Conservation (phyloP, 2,113 vertebrate species). For the Catharus bicknelli region DNA sequence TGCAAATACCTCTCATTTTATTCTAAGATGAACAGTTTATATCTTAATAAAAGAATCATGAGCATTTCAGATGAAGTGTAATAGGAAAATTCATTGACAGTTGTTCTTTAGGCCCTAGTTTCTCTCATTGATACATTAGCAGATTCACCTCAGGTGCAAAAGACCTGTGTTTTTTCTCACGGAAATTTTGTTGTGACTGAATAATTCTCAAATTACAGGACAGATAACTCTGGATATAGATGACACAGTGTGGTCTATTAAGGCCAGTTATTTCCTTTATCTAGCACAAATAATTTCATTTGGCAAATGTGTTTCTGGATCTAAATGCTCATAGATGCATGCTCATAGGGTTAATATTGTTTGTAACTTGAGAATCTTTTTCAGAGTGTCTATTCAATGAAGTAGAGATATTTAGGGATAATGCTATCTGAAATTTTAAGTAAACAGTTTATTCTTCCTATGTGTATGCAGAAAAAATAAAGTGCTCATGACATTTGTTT, state of each 20-base stretch:
- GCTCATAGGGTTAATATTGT: not conserved
- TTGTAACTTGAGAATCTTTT: not conserved
- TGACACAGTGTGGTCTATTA: not conserved
- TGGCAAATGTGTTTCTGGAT: not conserved
- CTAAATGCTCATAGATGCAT: not conserved
- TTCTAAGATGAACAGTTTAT: not conserved
- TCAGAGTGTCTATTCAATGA: not conserved
- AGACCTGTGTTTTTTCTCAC: not conserved
- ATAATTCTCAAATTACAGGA: not conserved
- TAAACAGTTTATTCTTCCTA: not conserved
- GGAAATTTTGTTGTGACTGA: not conserved
- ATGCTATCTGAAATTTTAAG: not conserved
- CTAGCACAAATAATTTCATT: not conserved
- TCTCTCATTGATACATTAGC: not conserved
- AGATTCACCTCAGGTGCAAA: not conserved
- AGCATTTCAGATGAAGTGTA: not conserved
- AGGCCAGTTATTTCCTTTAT: not conserved
- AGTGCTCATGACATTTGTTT: not conserved
- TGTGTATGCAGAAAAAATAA: not conserved
- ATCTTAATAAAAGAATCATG: not conserved
- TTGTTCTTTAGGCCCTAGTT: not conserved
- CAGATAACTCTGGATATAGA: not conserved
- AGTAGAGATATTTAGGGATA: not conserved
- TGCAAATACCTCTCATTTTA: not conserved
- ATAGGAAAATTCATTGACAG: not conserved